A percentile compares a stretch with the other conserved stretches of the same genome.
Conservation (phyloP, 2,113 vertebrate genomes). For the Bubo scandiacus region DNA sequence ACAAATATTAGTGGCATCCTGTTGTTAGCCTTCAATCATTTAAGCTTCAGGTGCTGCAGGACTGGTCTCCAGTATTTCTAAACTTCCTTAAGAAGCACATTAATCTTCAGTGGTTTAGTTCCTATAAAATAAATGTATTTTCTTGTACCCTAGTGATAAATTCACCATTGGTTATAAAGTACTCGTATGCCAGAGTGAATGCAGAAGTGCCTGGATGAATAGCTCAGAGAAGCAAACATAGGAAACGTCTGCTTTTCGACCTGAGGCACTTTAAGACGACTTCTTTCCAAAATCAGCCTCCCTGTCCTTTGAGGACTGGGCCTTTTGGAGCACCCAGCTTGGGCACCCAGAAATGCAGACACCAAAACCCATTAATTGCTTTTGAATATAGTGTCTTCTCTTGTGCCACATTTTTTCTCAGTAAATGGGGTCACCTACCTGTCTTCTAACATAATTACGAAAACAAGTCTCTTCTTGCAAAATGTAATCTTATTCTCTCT, state of each 20-base stretch:
- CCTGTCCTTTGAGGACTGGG: neutral
- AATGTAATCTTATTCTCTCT: neutral
- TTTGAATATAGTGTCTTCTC: neutral
- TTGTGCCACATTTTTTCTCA: neutral
- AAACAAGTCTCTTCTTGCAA: neutral
- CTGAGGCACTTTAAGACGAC: neutral
- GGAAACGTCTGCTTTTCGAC: neutral
- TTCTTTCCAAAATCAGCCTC: neutral
- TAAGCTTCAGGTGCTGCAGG: neutral
- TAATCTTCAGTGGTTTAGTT: neutral
- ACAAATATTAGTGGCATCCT: neutral
- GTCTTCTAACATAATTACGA: neutral
- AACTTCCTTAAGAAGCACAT: neutral
- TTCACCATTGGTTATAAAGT: neutral
- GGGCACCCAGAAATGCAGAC: neutral
- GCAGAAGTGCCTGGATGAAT: neutral
- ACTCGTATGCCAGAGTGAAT: fast-evolving
- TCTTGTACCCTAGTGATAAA: neutral
- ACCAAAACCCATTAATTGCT: neutral
- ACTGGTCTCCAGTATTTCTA: neutral
- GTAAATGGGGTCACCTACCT: neutral
- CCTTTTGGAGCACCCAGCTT: neutral
- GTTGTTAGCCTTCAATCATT: neutral
- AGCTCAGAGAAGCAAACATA: neutral
- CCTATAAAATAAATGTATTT: neutral